Conservation (phyloP, 1,140 invertebrate genomes). For the Archegozetes longisetosus region DNA sequence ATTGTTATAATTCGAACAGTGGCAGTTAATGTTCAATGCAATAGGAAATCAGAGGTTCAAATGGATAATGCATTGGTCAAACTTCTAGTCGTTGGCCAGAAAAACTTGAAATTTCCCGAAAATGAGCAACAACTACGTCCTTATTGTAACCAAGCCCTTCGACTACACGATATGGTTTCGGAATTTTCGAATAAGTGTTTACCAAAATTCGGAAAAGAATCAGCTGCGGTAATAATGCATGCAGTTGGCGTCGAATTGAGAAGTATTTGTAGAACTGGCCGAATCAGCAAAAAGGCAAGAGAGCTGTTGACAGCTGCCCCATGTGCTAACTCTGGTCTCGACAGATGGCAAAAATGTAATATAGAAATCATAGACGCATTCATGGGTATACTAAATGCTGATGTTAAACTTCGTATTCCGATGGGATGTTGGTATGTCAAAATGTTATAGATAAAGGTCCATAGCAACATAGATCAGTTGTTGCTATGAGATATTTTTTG, state of each 20-base stretch:
- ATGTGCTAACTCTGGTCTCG: background rate
- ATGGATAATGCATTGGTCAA: too few relatives aligned
- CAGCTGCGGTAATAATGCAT: background rate
- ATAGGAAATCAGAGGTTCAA: too few relatives aligned
- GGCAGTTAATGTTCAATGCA: too few relatives aligned
- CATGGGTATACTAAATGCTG: background rate
- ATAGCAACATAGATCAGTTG: too few relatives aligned
- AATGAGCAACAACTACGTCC: background rate
- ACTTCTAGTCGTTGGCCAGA: background rate
- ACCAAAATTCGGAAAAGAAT: background rate
- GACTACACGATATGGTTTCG: background rate
- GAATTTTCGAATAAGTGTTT: background rate
- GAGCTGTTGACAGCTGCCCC: background rate
- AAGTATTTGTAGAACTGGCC: background rate
- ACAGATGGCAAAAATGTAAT: background rate
- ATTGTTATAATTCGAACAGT: too few relatives aligned
- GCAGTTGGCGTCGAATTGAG: background rate
- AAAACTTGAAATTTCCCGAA: background rate
- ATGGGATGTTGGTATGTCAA: background rate
- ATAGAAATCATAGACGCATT: background rate
- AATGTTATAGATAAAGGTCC: too few relatives aligned
- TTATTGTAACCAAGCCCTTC: background rate
- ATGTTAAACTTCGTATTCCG: background rate
- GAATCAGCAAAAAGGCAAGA: background rate
- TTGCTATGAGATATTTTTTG: too few relatives aligned